These are phyloP conservation scores for Echiichthys vipera DNA, from an alignment of 2,797 vertebrate genomes.

Conservation along the genomic window DNA sequence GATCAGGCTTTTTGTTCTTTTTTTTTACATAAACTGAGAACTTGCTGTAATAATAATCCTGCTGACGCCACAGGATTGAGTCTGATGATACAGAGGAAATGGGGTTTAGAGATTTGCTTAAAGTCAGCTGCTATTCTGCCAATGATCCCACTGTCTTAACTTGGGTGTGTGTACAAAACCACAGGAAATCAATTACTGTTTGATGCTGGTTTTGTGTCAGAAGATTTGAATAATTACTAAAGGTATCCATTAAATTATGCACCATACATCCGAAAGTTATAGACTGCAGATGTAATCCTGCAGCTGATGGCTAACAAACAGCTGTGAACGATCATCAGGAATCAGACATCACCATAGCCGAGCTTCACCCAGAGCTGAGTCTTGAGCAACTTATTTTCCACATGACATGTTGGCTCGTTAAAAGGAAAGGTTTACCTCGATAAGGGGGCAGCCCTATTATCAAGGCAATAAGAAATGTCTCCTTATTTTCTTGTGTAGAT, in stretches of 20 bases:
- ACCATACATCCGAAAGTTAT: not conserved
- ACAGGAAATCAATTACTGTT: not conserved
- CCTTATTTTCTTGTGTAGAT: not conserved
- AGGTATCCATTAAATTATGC: not conserved
- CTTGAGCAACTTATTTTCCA: no score
- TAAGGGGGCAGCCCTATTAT: no score
- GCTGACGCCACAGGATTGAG: not conserved
- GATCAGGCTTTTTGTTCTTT: not conserved
- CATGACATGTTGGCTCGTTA: no score
- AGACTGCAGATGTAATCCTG: not conserved
- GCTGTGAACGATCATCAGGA: not conserved
- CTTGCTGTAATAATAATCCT: not conserved
- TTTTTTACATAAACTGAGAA: not conserved
- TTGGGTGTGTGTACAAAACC: not conserved
- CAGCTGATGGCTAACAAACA: not conserved
- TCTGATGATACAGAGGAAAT: conserved; percentile 19
- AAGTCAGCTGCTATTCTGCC: not conserved
- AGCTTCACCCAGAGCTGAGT: not conserved
- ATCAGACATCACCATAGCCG: not conserved
- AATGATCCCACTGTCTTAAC: conserved; percentile 2
- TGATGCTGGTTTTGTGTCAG: not conserved
- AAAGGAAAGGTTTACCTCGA: no score
- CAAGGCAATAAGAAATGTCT: not conserved
- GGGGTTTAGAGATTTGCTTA: not conserved
- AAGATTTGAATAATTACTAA: not conserved